Evolutionary conservation across 2,797 vertebrate species (phyloP).

Genomic region (Hoplostethus atlanticus): DNA sequence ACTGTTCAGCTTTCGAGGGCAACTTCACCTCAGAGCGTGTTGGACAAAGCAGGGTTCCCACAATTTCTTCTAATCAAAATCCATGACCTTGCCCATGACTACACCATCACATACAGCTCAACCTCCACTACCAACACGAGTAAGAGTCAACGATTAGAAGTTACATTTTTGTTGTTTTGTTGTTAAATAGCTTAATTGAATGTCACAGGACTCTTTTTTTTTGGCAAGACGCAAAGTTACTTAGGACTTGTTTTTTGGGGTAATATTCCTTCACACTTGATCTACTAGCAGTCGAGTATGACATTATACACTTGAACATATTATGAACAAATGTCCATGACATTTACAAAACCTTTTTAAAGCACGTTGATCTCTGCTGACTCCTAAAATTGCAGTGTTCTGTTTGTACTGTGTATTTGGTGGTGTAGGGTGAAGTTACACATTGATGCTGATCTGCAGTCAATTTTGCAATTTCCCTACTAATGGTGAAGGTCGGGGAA

Average conservation of each 20-base stretch:
- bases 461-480: neutral
- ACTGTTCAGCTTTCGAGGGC: neutral
- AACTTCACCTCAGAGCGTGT: neutral
- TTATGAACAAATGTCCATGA: too few relatives aligned
- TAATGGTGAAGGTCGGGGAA: neutral
- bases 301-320: too few relatives aligned
- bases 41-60: neutral
- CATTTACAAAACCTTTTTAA: too few relatives aligned
- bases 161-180: neutral
- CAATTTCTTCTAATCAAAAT: neutral
- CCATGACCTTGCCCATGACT: neutral
- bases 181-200: neutral
- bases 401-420: neutral
- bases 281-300: too few relatives aligned
- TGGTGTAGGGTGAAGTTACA: neutral
- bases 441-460: neutral
- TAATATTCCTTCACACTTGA: too few relatives aligned
- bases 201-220: neutral
- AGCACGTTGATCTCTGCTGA: too few relatives aligned
- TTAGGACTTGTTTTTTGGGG: neutral
- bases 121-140: neutral
- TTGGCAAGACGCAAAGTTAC: neutral
- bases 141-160: too few relatives aligned
- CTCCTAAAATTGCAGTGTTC: neutral
- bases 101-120: neutral